phyloP scores from a whole-genome alignment of 2,113 vertebrate genomes.

The Fukomys damarensis region DNA sequence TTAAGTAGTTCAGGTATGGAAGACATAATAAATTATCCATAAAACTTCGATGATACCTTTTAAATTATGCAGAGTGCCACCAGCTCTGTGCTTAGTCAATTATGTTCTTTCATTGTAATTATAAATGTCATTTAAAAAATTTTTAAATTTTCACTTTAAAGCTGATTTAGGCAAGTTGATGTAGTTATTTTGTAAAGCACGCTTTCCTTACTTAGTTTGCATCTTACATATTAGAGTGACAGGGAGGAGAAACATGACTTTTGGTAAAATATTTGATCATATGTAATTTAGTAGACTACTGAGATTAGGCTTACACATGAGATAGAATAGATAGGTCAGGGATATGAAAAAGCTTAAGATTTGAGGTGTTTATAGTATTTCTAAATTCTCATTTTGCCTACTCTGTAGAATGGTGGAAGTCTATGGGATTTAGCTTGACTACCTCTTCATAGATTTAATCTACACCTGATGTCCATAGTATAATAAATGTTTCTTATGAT shows the following conservation, averaged over 20 bases:
- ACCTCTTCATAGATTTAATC: not conserved
- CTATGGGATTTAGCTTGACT: not conserved
- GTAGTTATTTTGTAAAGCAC: not conserved
- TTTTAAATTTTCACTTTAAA: not conserved
- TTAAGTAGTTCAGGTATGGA: not conserved
- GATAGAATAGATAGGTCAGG: not conserved
- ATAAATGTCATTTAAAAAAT: not conserved
- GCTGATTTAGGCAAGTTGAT: not conserved
- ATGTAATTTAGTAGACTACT: not conserved
- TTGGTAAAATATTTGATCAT: not conserved
- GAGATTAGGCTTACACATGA: not conserved
- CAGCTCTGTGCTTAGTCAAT: not conserved
- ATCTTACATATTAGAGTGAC: not conserved
- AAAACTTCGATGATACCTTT: not conserved
- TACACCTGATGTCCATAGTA: not conserved
- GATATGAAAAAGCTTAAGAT: not conserved
- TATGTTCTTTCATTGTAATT: not conserved
- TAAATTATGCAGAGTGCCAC: not conserved
- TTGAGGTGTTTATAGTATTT: not conserved
- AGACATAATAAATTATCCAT: not conserved
- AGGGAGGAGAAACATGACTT: not conserved
- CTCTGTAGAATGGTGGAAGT: not conserved
- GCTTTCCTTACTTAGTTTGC: not conserved
- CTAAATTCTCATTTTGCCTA: not conserved
- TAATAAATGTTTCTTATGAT: not conserved